These are phyloP conservation scores for Cataglyphis livida DNA, from an alignment of 2,888 invertebrate species.

Conservation along the genomic window DNA sequence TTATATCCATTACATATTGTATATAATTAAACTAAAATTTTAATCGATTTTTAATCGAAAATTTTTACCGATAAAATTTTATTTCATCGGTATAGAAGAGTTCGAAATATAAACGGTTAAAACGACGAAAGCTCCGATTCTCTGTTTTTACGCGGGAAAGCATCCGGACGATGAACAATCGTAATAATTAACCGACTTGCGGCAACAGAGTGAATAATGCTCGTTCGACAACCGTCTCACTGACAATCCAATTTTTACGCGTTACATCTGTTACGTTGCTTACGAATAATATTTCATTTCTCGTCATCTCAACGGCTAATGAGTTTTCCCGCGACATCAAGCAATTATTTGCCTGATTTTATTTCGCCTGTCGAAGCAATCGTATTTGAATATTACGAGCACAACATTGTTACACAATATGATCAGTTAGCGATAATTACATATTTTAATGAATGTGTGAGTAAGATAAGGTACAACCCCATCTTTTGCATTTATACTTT, in stretches of 20 bases:
- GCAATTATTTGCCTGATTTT: not conserved
- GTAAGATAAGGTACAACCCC: constrained; percentile 10
- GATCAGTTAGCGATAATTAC: constrained; percentile 37
- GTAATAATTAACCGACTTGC: constrained; percentile 43
- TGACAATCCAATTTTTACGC: constrained; percentile 18
- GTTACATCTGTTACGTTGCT: constrained; percentile 5
- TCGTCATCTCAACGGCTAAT: not conserved
- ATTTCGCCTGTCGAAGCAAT: constrained; percentile 21
- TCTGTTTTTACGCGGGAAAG: constrained; percentile 39
- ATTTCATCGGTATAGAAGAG: not conserved
- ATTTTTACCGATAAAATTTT: not conserved
- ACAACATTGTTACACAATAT: constrained; percentile 48
- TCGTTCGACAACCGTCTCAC: constrained; percentile 16
- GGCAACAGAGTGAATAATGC: constrained; percentile 12
- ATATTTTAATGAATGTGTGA: constrained; percentile 27
- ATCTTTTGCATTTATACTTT: not conserved
- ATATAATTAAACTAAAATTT: not conserved
- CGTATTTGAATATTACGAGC: constrained; percentile 23
- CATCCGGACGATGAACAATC: constrained; percentile 40
- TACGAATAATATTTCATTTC: not conserved
- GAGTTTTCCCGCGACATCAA: constrained; percentile 1
- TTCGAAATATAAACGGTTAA: constrained; percentile 34
- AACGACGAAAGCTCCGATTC: constrained; percentile 14
- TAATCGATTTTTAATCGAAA: no score
- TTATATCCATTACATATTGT: no score